These are phyloP conservation scores for Arenaria interpres DNA, from an alignment of 2,113 vertebrate genomes.

Conservation along the genomic window DNA sequence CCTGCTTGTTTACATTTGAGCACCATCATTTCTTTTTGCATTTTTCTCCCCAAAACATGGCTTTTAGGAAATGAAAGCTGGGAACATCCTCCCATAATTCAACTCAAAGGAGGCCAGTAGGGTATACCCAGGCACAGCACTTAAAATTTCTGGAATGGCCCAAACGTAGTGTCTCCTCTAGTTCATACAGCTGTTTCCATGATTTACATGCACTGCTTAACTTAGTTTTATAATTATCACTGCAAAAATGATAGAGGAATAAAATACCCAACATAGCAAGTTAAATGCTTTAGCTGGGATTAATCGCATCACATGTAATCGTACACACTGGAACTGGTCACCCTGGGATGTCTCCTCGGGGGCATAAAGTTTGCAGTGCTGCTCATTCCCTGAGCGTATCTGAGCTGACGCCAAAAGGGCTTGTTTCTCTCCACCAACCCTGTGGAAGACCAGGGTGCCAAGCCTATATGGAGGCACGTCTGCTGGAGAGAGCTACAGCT, in stretches of 20 bases:
- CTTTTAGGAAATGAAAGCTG: neutral
- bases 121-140: neutral
- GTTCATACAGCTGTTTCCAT: neutral
- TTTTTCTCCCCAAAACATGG: neutral
- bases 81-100: neutral
- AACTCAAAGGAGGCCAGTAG: neutral
- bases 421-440: neutral
- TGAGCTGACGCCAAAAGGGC: neutral
- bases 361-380: neutral
- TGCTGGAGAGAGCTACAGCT: neutral
- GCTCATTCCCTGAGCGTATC: neutral
- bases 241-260: neutral
- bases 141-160: neutral
- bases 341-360: neutral
- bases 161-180: neutral
- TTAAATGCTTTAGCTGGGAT: neutral
- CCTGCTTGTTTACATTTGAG: neutral
- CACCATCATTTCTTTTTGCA: neutral
- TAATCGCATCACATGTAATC: neutral
- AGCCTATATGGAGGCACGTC: neutral
- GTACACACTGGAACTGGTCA: fast-evolving
- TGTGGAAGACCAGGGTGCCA: neutral
- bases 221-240: neutral
- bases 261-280: neutral
- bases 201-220: neutral